Percentiles rank a stretch among this genome's conserved stretches.
Conservation (phyloP, 2,888 invertebrate species). For the Lasioglossum oenotherae region DNA sequence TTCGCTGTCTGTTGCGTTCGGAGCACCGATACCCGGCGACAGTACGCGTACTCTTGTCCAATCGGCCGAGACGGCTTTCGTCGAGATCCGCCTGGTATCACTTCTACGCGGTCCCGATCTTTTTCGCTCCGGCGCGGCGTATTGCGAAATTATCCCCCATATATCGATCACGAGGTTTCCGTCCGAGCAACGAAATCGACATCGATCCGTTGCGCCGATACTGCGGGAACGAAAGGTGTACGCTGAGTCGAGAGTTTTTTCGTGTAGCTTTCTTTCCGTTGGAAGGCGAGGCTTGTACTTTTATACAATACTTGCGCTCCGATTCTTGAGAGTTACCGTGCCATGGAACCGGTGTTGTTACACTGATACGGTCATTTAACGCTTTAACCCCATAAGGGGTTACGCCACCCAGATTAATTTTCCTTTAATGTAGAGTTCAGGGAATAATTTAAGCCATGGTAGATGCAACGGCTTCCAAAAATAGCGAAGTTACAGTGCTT, state of each 20-base stretch:
- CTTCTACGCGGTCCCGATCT: neutral
- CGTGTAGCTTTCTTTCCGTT: neutral
- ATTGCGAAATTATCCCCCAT: conserved; percentile 3
- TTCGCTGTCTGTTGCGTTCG: conserved; percentile 7
- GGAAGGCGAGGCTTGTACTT: neutral
- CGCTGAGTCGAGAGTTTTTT: neutral
- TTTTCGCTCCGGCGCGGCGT: neutral
- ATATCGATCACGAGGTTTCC: neutral
- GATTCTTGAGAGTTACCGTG: neutral
- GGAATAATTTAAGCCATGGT: no score
- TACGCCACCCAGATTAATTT: no score
- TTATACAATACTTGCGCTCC: neutral
- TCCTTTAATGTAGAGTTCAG: no score
- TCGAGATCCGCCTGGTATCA: neutral
- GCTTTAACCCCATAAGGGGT: no score
- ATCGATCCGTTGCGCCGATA: neutral
- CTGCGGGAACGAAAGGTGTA: neutral
- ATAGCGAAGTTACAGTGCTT: no score
- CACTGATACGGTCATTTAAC: neutral
- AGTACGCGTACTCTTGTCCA: neutral
- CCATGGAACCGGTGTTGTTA: neutral
- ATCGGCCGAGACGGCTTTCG: neutral
- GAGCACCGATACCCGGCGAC: conserved; percentile 11
- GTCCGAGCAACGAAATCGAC: neutral
- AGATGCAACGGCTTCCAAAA: no score